Conservation (phyloP, 2,113 vertebrate genomes). For the Colossoma macropomum region DNA sequence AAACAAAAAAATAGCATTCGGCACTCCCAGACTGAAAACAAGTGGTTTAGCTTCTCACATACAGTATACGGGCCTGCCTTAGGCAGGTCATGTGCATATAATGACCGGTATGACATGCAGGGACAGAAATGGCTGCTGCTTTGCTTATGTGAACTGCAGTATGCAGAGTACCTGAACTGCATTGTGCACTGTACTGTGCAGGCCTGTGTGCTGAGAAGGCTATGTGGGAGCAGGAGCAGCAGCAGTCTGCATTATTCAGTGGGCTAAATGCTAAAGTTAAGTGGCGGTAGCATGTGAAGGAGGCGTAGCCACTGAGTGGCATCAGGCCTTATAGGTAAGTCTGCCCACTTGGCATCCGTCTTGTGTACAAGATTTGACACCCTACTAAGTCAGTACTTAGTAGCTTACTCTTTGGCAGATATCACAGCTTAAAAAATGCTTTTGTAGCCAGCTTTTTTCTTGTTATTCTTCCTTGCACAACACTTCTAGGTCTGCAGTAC, state of each 20-base stretch:
- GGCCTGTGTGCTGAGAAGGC: neutral
- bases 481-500: too few relatives aligned
- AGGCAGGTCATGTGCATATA: neutral
- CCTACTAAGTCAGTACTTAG: too few relatives aligned
- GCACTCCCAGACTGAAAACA: neutral
- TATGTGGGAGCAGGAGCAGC: neutral
- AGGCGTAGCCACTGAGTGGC: neutral
- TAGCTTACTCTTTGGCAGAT: too few relatives aligned
- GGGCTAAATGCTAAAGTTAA: constrained; percentile 33
- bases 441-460: too few relatives aligned
- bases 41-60: neutral
- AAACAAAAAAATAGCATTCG: neutral
- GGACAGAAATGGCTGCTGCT: neutral
- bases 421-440: too few relatives aligned
- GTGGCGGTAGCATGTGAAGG: neutral
- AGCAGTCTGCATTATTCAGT: constrained; percentile 48
- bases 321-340: neutral
- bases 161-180: neutral
- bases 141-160: neutral
- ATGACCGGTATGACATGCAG: neutral
- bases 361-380: too few relatives aligned
- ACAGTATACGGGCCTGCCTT: neutral
- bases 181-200: neutral
- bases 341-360: too few relatives aligned
- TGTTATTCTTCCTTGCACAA: too few relatives aligned